phyloP scores from a whole-genome alignment of 2,113 vertebrate species.

The Podilymbus podiceps region DNA sequence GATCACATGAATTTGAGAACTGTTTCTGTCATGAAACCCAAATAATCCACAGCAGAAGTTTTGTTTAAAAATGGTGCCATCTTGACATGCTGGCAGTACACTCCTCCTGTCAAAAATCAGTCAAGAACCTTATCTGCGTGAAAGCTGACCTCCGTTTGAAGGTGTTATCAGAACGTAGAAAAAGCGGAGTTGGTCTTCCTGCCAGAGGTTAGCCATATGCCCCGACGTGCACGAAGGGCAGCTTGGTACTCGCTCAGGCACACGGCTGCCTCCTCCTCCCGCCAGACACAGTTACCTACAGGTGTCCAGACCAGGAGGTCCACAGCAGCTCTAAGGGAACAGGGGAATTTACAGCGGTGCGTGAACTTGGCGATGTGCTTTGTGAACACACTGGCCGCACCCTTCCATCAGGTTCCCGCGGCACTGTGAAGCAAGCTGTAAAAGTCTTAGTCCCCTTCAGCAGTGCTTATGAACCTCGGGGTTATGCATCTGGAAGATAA shows the following conservation, averaged over 20 bases:
- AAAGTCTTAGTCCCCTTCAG: background rate
- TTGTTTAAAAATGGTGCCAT: background rate
- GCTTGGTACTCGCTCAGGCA: too few relatives aligned
- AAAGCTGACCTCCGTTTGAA: background rate
- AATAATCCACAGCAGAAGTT: background rate
- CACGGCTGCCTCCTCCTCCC: fast-evolving
- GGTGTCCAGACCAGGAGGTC: too few relatives aligned
- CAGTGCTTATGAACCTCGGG: background rate
- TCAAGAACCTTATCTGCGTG: background rate
- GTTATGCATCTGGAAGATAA: background rate
- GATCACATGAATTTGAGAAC: background rate
- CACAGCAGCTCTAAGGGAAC: background rate
- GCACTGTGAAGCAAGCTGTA: background rate
- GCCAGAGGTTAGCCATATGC: fast-evolving
- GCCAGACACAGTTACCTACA: too few relatives aligned
- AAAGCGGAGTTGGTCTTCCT: fast-evolving
- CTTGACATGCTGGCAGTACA: background rate
- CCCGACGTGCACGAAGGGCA: fast-evolving
- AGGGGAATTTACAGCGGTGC: fast-evolving
- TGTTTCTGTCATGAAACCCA: background rate
- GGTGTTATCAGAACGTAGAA: background rate
- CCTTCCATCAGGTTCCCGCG: background rate
- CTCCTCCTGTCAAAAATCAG: background rate
- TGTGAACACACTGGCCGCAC: background rate
- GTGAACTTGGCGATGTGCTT: background rate